Percentiles rank a stretch among this genome's conserved stretches.
phyloP scores from a whole-genome alignment of 2,113 vertebrate species.

The Ciconia maguari region DNA sequence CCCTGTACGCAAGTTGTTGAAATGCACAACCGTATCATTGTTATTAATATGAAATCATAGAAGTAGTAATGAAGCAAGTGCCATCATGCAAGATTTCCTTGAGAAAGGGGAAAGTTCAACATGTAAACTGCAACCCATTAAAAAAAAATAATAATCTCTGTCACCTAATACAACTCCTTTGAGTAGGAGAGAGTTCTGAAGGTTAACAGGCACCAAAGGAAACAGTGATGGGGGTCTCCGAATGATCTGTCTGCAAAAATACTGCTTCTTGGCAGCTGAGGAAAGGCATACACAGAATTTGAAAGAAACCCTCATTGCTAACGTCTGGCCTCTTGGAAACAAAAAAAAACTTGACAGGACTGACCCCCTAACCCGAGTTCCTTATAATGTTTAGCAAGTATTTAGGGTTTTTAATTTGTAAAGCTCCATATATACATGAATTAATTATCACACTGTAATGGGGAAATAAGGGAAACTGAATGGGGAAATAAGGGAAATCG shows the following conservation, averaged over 20 bases:
- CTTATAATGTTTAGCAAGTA: not conserved
- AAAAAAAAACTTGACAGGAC: not conserved
- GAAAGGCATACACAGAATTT: not conserved
- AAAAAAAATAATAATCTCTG: not conserved
- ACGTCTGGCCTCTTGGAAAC: not conserved
- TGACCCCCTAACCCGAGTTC: not conserved
- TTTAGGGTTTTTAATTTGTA: not conserved
- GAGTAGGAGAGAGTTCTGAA: not conserved
- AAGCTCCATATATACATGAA: not conserved
- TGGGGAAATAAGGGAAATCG: not conserved
- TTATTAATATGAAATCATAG: not conserved
- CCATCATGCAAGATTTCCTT: not conserved
- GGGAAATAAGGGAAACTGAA: slow-evolving; percentile 7
- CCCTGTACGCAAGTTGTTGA: not conserved
- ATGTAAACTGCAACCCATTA: not conserved
- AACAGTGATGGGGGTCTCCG: not conserved
- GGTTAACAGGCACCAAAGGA: not conserved
- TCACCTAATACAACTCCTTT: not conserved
- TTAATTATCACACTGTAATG: not conserved
- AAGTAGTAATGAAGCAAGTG: not conserved
- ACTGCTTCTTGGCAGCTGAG: not conserved
- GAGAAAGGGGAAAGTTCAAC: not conserved
- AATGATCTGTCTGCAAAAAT: not conserved
- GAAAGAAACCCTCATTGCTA: not conserved
- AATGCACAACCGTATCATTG: not conserved